These are phyloP conservation scores for Archivesica marissinica DNA, from an alignment of 1,140 invertebrate species.

Conservation along the genomic window DNA sequence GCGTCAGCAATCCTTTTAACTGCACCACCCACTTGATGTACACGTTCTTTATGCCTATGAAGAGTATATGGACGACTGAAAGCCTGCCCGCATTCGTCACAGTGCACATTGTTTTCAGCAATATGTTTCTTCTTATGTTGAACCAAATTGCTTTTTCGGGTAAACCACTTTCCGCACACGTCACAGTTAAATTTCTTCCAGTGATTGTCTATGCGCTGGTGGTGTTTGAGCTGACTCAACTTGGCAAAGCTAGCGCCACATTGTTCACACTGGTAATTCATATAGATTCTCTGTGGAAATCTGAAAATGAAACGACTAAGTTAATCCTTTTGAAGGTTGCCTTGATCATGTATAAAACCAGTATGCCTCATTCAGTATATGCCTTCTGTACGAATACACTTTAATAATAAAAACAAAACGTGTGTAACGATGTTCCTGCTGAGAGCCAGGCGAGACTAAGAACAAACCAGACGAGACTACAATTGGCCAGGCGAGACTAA, in stretches of 20 bases:
- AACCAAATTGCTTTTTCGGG: slow-evolving; percentile 9
- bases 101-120: neutral
- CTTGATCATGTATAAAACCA: too few species aligned
- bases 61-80: neutral
- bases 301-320: neutral
- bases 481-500: neutral
- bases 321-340: too few species aligned
- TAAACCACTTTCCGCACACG: slow-evolving; percentile 15
- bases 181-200: slow-evolving; percentile 14
- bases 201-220: slow-evolving; percentile 24
- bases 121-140: slow-evolving; percentile 25
- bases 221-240: slow-evolving; percentile 30
- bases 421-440: too few species aligned
- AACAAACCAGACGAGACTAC: neutral
- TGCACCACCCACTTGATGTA: neutral
- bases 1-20: neutral
- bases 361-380: too few species aligned
- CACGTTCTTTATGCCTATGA: neutral
- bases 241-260: slow-evolving; percentile 24
- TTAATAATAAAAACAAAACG: too few species aligned
- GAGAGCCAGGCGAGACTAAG: neutral
- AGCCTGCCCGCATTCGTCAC: neutral
- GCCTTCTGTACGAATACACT: too few species aligned
- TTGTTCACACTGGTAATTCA: slow-evolving; percentile 21
- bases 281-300: neutral